Conservation (phyloP, 2,797 vertebrate species). For the Rhinoraja longicauda region DNA sequence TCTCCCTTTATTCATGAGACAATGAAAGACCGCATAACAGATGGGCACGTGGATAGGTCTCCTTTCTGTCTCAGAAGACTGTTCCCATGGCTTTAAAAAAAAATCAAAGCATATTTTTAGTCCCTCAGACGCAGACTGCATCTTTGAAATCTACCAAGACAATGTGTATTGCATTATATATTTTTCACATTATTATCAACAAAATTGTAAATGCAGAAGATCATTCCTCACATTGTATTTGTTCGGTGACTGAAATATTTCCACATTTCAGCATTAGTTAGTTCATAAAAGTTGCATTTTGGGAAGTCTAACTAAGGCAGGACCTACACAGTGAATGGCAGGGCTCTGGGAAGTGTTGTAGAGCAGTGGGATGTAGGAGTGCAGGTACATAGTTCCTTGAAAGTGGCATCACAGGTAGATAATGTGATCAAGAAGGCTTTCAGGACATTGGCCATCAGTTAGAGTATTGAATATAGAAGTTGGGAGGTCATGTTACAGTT, state of each 20-base stretch:
- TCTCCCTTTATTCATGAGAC: background rate
- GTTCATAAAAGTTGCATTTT: too few species aligned
- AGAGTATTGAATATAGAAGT: too few species aligned
- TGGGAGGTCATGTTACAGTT: too few species aligned
- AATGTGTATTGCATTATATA: background rate
- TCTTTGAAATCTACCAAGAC: background rate
- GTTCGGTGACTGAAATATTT: background rate
- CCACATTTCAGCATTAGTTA: background rate
- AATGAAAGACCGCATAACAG: background rate
- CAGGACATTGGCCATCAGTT: too few species aligned
- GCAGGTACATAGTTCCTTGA: too few species aligned
- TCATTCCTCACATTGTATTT: background rate
- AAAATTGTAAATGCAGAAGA: background rate
- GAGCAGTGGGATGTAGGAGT: too few species aligned
- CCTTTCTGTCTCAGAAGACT: background rate
- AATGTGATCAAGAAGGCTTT: too few species aligned
- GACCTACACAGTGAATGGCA: too few species aligned
- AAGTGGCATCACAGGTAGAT: too few species aligned
- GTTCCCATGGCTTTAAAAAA: background rate
- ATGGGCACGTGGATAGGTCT: background rate
- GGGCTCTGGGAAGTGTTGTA: too few species aligned
- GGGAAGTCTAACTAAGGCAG: too few species aligned
- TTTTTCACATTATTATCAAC: background rate
- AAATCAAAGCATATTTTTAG: background rate
- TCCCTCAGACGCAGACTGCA: background rate